These are phyloP conservation scores for Siphamia tubifer DNA, from an alignment of 2,113 vertebrate species.

Conservation along the genomic window DNA sequence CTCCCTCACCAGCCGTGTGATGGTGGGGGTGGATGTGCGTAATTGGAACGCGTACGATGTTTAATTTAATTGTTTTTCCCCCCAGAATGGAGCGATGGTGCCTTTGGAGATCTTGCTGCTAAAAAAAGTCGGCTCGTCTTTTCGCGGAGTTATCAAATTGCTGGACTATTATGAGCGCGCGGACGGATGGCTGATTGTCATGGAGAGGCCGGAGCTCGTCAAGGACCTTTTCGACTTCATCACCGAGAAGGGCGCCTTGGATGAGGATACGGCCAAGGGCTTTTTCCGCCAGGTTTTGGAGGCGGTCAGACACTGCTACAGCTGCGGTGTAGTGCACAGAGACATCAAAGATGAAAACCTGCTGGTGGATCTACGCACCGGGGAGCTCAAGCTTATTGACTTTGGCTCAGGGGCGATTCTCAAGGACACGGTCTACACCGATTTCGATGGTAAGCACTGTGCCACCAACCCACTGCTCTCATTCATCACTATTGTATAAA, in stretches of 20 bases:
- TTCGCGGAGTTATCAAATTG: conserved; percentile 92
- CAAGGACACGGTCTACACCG: conserved; percentile 98
- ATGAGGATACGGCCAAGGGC: conserved; percentile 89
- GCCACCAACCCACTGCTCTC: rapidly evolving
- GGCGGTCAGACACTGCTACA: conserved; percentile 94
- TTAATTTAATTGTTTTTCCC: not conserved
- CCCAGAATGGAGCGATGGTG: conserved; percentile 87
- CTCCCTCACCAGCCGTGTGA: not conserved
- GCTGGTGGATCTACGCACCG: conserved; percentile 92
- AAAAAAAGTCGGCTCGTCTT: conserved; percentile 93
- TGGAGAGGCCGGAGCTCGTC: conserved; percentile 93
- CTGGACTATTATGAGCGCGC: conserved; percentile 96
- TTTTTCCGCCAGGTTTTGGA: conserved; percentile 96
- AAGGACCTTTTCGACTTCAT: conserved; percentile 98
- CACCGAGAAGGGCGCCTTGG: conserved; percentile 94
- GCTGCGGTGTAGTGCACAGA: conserved; percentile 92
- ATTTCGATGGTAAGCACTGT: conserved; percentile 91
- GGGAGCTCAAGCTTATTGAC: conserved; percentile 96
- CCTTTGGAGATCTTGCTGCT: conserved; percentile 93
- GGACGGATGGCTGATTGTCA: conserved; percentile 93
- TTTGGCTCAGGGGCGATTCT: conserved; percentile 97
- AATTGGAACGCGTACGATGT: not conserved
- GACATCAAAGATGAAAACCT: conserved; percentile 99
- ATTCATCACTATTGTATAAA: not conserved
- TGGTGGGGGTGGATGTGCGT: not conserved